These are phyloP conservation scores for Reticulitermes lucifugus DNA, from an alignment of 2,888 invertebrate genomes.

Conservation along the genomic window DNA sequence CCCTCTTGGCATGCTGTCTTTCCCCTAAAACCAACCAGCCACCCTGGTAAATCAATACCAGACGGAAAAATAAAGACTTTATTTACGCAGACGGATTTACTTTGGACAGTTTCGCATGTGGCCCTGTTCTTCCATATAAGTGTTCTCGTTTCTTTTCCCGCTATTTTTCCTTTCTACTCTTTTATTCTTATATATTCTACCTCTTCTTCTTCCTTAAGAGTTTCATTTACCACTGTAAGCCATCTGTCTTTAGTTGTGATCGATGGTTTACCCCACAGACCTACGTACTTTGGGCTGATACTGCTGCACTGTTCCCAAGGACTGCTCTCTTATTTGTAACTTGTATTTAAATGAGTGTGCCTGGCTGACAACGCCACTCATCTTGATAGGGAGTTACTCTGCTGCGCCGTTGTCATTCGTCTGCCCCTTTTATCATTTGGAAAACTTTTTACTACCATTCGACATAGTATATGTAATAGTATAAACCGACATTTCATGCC, in stretches of 20 bases:
- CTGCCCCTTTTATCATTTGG: background rate
- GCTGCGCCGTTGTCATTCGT: background rate
- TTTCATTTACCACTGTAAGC: conserved; percentile 40
- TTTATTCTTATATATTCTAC: background rate
- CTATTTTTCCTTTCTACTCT: background rate
- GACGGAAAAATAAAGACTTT: conserved; percentile 46
- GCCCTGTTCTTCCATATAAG: background rate
- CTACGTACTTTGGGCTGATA: background rate
- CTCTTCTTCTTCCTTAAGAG: conserved; percentile 22
- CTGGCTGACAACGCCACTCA: background rate
- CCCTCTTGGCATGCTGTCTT: background rate
- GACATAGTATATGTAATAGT: background rate
- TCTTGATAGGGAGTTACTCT: conserved; percentile 4
- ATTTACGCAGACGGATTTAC: conserved; percentile 45
- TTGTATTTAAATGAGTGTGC: conserved; percentile 22
- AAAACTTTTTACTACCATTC: background rate
- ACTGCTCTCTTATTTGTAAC: conserved; percentile 3
- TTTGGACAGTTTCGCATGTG: conserved; percentile 43
- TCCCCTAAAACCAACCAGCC: background rate
- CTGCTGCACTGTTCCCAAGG: background rate
- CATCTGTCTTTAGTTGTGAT: conserved; percentile 36
- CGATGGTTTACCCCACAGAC: conserved; percentile 23
- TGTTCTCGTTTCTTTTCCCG: background rate
- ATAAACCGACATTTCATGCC: background rate
- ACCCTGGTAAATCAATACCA: conserved; percentile 47